Base-by-base conservation (phyloP, 2,888 invertebrate species). In the Cabera pusaria region DNA sequence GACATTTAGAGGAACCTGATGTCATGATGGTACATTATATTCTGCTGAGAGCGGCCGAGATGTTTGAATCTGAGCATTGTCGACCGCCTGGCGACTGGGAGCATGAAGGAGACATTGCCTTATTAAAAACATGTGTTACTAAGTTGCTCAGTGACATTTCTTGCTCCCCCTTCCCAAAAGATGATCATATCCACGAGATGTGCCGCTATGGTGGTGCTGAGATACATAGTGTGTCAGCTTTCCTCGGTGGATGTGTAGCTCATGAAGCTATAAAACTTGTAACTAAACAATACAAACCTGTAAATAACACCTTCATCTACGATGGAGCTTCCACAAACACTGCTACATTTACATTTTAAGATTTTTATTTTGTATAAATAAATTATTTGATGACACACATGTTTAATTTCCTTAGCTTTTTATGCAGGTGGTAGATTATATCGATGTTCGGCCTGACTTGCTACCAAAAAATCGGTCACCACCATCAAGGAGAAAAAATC, bases 231-330 rank as follows among this genome's bases (percentile, higher is more conserved):
- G 93, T 99, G 5, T 97, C 98, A 5, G 95, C 99, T 3, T 96
- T 96, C 71, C 88, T 98, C 52, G 94, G 93, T 47, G 99, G 98
- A 2, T 95, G 97, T 72, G 95, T 96, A 11, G 98, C 98, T 3
- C 99, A 99, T 69, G 99, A 99, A 90, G 94, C 94, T 2, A 97
- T 98, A 50, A 99, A 99, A 89, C 90, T 99, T 38, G 92, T 98
- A 35, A 99, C 99, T 1, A 93, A 93, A 65, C 99, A 99, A 87
- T 99, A 98, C 81, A 96, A 97, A 65, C 99, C 99, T 18, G 91
- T 99, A 37, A 94, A 98, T 80, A 98, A 99, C 81, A 97, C 97
- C 0, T 96, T 97, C 76, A 93, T 99, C 56, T 98, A 97, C 83
- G 98, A 99, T 90, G 98, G 96, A 28, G 96, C 97, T 56, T 95